Evolutionary conservation across 2,797 vertebrate species (phyloP), one percentile per base, ranked within the genome.

Genomic region (Acanthis flammea): DNA sequence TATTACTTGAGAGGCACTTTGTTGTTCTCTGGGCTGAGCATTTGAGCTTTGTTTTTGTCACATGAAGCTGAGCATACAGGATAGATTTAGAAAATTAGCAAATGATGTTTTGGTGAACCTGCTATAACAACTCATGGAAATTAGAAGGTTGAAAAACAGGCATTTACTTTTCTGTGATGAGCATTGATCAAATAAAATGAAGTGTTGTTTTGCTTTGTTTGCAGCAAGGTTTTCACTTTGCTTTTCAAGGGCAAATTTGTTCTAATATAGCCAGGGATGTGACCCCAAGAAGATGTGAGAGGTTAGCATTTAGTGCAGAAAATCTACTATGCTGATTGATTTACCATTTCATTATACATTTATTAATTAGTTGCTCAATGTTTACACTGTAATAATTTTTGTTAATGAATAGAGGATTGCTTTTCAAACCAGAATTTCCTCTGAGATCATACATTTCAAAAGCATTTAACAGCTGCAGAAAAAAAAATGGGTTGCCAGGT

Each of bases 341-440:
- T 91, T 94, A n/a, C 37, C n/a, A 31, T 44, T 50, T 91, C 39
- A 22, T 92, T 93, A 70, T 83, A 31, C 10, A 14, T 33, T 66
- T 71, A 71, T 50, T 73, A 70, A 71, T 58, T 71, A 67, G 51
- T 61, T 86, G 23, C 12, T 33, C 65, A 22, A 14, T 79, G 53
- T 91, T 94, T 91, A 27, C 57, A 23, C 27, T 61, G 18, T 75
- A 66, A 23, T 5, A 4, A 14, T 63, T 90, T 93, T 86, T 16
- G 9, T 85, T 85, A 68, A 92, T 65, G 68, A 86, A 48, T 54
- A 61, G 25, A 25, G 22, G 12, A 4, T 85, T 73, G 18, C n/a
- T 85, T 79, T 81, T 94, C 78, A 85, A 93, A 88, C 14, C 7
- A 47, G 24, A 83, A 68, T 71, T 87, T 93, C 75, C 44, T 92